Evolutionary conservation across 2,113 vertebrate genomes (phyloP).

Genomic region (Sterrhoptilus dennistouni): DNA sequence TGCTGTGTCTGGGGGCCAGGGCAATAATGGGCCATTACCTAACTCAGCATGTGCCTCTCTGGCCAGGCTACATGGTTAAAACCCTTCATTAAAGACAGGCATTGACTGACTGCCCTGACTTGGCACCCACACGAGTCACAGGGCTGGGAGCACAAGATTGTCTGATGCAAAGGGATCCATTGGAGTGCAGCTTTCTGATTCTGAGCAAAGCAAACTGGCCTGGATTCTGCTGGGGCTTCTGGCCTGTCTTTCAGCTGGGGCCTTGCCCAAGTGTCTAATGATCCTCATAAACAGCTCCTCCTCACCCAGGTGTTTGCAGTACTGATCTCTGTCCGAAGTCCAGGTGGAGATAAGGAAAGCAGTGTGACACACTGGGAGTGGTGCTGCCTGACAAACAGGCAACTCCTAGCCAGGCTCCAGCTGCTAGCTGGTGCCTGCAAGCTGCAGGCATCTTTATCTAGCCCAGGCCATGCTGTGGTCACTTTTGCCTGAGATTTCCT

Average conservation of each 20-base stretch:
- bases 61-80: not conserved
- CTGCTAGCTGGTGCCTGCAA: not conserved
- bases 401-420: not conserved
- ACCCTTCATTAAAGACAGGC: not conserved
- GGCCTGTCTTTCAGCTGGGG: not conserved
- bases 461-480: fast-evolving
- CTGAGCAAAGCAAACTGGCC: not conserved
- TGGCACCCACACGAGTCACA: not conserved
- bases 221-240: not conserved
- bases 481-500: not conserved
- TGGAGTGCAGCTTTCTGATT: not conserved
- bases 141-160: not conserved
- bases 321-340: not conserved
- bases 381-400: constrained; percentile 1
- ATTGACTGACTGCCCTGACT: not conserved
- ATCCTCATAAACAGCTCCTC: not conserved
- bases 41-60: not conserved
- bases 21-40: not conserved
- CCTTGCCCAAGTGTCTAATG: fast-evolving
- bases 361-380: not conserved
- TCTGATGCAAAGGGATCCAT: not conserved
- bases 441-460: not conserved
- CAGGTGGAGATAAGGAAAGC: not conserved
- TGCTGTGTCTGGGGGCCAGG: not conserved
- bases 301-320: not conserved